Percentiles rank a stretch among this genome's conserved stretches.
Conservation (phyloP, 2,797 vertebrate genomes). For the Rhynchotus rufescens region DNA sequence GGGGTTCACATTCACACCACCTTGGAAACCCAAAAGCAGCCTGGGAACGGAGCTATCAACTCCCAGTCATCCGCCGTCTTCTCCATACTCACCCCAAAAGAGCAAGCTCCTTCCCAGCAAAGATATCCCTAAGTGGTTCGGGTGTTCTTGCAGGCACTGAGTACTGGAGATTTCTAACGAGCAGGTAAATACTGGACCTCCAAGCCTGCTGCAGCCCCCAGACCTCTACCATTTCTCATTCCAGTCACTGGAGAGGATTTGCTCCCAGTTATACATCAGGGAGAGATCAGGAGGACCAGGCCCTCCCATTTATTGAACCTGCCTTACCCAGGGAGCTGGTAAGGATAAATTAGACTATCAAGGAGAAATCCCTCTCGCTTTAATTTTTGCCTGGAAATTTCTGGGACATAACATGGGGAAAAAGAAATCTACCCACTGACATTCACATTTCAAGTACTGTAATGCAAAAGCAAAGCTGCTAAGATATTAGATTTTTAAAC, state of each 20-base stretch:
- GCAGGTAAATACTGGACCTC: background rate
- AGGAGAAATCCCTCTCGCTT: background rate
- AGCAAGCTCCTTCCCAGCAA: too few relatives aligned
- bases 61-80: background rate
- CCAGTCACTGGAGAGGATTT: fast-evolving
- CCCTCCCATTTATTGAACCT: background rate
- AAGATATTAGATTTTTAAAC: background rate
- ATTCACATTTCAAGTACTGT: background rate
- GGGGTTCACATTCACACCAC: too few relatives aligned
- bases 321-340: background rate
- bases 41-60: background rate
- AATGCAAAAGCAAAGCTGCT: background rate
- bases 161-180: background rate
- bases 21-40: background rate
- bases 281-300: fast-evolving
- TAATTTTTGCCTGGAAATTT: background rate
- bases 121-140: background rate
- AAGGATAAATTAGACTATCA: too few relatives aligned
- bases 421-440: background rate
- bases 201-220: background rate
- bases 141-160: too few relatives aligned
- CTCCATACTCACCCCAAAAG: background rate
- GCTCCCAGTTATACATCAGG: background rate
- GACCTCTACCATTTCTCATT: background rate
- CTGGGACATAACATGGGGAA: background rate